Base-by-base conservation (phyloP, 2,797 vertebrate species). In the Sphenopsis melanotis region DNA sequence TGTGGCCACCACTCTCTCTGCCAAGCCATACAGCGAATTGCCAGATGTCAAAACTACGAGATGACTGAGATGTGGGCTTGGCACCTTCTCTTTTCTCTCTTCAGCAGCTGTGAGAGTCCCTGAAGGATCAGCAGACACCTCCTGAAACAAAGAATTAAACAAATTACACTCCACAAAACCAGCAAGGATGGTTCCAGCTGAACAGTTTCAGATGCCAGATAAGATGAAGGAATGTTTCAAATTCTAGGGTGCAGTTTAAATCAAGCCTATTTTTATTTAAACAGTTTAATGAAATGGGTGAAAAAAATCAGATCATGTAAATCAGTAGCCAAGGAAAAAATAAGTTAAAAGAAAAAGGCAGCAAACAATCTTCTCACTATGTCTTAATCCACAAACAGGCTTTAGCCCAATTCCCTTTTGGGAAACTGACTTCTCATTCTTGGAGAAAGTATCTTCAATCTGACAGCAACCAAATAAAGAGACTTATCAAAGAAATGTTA, bases 51-150 rank as follows among this genome's bases (percentile, higher is more conserved):
- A 98, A 95, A 99, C 97, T 84, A 99, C 99, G 3, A 99, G 95
- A 63, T 99, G 99, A 96, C 99, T 99, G 85, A 99, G 99, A 89
- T 99, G 99, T 49, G 99, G 99, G 90, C 99, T 99, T 49, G 99
- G 99, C 34, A 99, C 98, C 94, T 99, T 99, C 97, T 99, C 99
- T 96, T 99, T 99, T 81, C 98, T 98, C 95, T 99, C 99, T 97
- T 99, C 99, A n/a, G 97, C 94, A 47, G 98, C 96, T 37, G 98
- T 97, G 11, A 99, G 98, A 32, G 98, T 97, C 41, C 98, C 98
- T 9, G 97, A 27, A 6, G 96, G 97, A 97, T 99, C 99, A 56
- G 97, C 93, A 23, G 96, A 97, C 16, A 98, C 97, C 93, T 99
- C 99, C 99, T 99, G 92, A 88, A 98, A 97, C 50, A 61, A 94